Evolutionary conservation across 2,888 invertebrate genomes (phyloP), one percentile per base, ranked within the genome.

Genomic region (Agapostemon virescens): DNA sequence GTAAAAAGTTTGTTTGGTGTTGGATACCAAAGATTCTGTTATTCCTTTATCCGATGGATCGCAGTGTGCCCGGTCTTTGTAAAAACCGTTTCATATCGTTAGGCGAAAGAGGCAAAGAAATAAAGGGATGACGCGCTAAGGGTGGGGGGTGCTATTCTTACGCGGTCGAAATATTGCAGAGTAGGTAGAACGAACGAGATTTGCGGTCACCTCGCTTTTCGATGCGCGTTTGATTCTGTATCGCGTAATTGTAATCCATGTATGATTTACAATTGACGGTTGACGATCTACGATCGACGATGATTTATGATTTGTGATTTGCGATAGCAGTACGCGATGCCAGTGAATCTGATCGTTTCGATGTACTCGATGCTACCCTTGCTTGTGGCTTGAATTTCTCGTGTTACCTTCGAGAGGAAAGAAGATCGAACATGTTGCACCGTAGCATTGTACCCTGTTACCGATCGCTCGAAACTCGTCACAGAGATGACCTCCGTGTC

Each of bases 401-500:
- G 33, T 20, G 20, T 30, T 58, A 58, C 58, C 58, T 9, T 58
- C 20, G 30, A 2, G 30, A 58, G 30, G 20, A 15, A 9, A 17
- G 30, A 7, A 58, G 30, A 58, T 58, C 30, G 58, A 33, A 30
- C 2, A 33, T 17, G 30, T 17, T 17, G 58, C 15, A 6, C 5
- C 49, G 9, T 55, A 20, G 30, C 9, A 20, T 55, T 55, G 26
- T 55, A 58, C 30, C 9, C 2, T 30, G 30, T 30, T 58, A 58
- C 26, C 58, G 58, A 58, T 30, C 6, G 42, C 42, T 30, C 30
- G 42, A 42, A 55, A 23, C 33, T 72, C 13, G 64, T 70, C 76
- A 17, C 67, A 82, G 33, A 76, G 80, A 69, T 80, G 76, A 82
- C 80, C 82, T 67, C 49, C n/a, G 67, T 63, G 13, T 66, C 38